Evolutionary conservation across 2,113 vertebrate species (phyloP).

Genomic region (Tenebrosternarchus preto): DNA sequence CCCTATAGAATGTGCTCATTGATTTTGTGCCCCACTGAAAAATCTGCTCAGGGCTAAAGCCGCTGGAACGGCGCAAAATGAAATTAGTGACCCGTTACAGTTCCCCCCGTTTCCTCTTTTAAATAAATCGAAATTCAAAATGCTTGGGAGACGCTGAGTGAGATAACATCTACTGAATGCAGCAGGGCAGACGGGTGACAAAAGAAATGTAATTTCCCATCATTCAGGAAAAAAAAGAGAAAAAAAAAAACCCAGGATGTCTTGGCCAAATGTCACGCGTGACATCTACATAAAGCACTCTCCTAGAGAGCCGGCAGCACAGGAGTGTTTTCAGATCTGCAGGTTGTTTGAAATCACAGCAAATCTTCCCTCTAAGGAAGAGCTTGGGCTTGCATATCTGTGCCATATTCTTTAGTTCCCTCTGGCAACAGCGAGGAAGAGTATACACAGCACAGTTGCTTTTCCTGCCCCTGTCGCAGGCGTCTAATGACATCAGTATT

Average conservation of each 20-base stretch:
- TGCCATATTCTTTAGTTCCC: conserved; percentile 37
- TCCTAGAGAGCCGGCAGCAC: conserved; percentile 25
- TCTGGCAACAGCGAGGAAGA: conserved; percentile 56
- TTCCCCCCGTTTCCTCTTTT: conserved; percentile 75
- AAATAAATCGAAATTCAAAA: conserved; percentile 75
- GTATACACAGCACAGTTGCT: conserved; percentile 43
- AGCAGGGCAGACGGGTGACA: conserved; percentile 53
- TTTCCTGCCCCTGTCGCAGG: conserved; percentile 13
- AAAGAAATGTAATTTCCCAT: conserved; percentile 70
- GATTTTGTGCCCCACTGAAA: conserved; percentile 83
- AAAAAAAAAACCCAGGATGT: conserved; percentile 48
- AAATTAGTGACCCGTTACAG: conserved; percentile 79
- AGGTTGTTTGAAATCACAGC: conserved; percentile 53
- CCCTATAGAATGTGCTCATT: conserved; percentile 76
- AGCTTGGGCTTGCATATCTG: conserved; percentile 41
- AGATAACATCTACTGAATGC: conserved; percentile 61
- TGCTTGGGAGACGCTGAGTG: conserved; percentile 57
- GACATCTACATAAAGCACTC: conserved; percentile 69
- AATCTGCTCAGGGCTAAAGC: conserved; percentile 78
- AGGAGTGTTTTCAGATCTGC: conserved; percentile 54
- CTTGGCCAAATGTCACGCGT: conserved; percentile 59
- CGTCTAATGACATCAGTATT: background rate
- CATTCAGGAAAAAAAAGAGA: conserved; percentile 59
- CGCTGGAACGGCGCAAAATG: conserved; percentile 75
- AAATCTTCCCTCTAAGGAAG: conserved; percentile 37